A percentile compares a stretch with the other conserved stretches of the same genome.
phyloP scores from a whole-genome alignment of 2,797 vertebrate genomes.

The Liparis tanakae region DNA sequence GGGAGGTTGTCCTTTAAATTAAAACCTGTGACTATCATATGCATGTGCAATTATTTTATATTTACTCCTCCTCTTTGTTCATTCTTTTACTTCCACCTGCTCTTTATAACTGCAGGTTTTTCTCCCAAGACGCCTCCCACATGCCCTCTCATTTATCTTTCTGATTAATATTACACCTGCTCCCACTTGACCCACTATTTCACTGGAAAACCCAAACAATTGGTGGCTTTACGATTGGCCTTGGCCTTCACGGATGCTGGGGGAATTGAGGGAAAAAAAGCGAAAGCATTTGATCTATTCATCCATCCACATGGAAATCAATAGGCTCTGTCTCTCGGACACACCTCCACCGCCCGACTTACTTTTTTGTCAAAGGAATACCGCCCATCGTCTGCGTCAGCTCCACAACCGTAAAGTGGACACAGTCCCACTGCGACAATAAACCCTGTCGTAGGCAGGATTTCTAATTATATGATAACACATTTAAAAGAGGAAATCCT shows the following conservation, averaged over 20 bases:
- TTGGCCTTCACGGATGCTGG: conserved; percentile 59
- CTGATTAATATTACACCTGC: conserved; percentile 74
- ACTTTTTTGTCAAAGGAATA: conserved; percentile 39
- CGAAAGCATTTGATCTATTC: conserved; percentile 75
- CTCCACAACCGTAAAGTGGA: conserved; percentile 37
- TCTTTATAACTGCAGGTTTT: conserved; percentile 53
- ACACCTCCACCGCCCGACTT: conserved; percentile 48
- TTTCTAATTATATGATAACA: conserved; percentile 37
- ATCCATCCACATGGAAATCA: conserved; percentile 77
- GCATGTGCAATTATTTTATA: conserved; percentile 52
- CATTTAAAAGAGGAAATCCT: conserved; percentile 38
- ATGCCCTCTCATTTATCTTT: conserved; percentile 69
- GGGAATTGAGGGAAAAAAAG: conserved; percentile 68
- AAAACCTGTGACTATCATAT: conserved; percentile 44
- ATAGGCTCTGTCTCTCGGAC: conserved; percentile 67
- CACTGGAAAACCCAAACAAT: conserved; percentile 70
- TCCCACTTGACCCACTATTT: conserved; percentile 64
- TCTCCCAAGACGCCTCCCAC: conserved; percentile 58
- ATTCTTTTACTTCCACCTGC: conserved; percentile 37
- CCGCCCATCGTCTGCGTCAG: conserved; percentile 53
- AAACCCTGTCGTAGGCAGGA: conserved; percentile 51
- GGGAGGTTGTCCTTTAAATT: conserved; percentile 29
- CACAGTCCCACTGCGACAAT: conserved; percentile 39
- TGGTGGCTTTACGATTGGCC: conserved; percentile 76
- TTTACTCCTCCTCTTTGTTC: conserved; percentile 47